A percentile compares a stretch with the other conserved stretches of the same genome.
These are phyloP conservation scores for Lasioglossum leucozonium DNA, from an alignment of 2,888 invertebrate genomes.

Conservation along the genomic window DNA sequence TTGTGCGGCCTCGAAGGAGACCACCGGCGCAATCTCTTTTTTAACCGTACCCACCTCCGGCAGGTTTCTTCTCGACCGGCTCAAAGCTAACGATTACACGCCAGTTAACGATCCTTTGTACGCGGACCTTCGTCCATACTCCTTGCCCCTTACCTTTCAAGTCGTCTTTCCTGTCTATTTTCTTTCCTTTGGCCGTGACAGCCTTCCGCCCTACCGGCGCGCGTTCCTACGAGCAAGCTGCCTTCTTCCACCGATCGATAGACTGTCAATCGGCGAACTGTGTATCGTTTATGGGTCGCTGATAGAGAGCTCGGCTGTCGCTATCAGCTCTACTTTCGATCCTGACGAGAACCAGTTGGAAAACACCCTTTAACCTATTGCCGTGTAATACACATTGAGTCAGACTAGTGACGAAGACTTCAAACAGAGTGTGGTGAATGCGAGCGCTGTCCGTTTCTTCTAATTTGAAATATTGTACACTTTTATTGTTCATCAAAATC, in stretches of 20 bases:
- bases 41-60: slow-evolving; percentile 42
- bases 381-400: background rate
- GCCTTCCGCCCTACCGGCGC: slow-evolving; percentile 22
- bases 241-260: slow-evolving; percentile 44
- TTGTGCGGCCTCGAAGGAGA: slow-evolving; percentile 41
- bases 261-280: slow-evolving; percentile 35
- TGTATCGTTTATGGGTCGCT: slow-evolving; percentile 47
- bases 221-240: background rate
- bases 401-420: no score
- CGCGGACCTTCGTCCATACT: slow-evolving; percentile 50
- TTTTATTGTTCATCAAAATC: background rate
- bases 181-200: slow-evolving; percentile 32
- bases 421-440: background rate
- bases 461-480: no score
- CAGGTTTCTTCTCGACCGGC: slow-evolving; percentile 61
- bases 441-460: no score
- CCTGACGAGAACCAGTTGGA: background rate
- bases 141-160: slow-evolving; percentile 43
- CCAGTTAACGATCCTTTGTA: slow-evolving; percentile 78
- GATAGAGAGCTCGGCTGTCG: background rate
- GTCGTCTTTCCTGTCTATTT: slow-evolving; percentile 45
- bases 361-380: background rate
- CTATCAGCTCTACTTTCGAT: background rate
- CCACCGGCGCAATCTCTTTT: slow-evolving; percentile 53
- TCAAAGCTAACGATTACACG: slow-evolving; percentile 81